These are phyloP conservation scores for Drosophila bunnanda DNA, from an alignment of 2,888 invertebrate genomes.

Conservation along the genomic window DNA sequence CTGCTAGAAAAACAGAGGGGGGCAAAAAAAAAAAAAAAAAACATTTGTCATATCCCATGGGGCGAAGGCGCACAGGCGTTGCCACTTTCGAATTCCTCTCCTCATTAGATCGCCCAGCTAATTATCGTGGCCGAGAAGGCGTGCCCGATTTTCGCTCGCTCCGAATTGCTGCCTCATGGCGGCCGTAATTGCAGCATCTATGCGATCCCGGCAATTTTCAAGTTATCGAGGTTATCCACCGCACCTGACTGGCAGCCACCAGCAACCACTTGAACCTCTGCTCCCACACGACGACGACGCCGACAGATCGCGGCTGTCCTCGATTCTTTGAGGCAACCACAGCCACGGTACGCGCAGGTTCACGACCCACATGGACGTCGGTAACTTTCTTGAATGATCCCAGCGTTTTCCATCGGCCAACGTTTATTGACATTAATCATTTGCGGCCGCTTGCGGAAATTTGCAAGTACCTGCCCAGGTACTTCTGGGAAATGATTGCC, in stretches of 20 bases:
- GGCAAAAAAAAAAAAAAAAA: constrained; percentile 12
- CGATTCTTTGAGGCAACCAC: constrained; percentile 50
- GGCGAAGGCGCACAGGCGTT: constrained; percentile 33
- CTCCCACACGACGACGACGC: constrained; percentile 67
- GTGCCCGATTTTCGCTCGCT: constrained; percentile 45
- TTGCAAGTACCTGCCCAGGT: constrained; percentile 60
- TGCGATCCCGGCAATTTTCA: constrained; percentile 42
- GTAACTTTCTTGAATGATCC: constrained; percentile 47
- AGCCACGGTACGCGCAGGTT: constrained; percentile 56
- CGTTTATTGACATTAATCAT: constrained; percentile 79
- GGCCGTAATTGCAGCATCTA: constrained; percentile 47
- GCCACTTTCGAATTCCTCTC: constrained; percentile 50
- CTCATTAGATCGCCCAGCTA: constrained; percentile 59
- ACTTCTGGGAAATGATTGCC: constrained; percentile 47
- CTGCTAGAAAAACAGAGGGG: constrained; percentile 3
- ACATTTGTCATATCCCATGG: constrained; percentile 60
- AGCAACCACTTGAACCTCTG: constrained; percentile 64
- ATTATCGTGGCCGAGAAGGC: constrained; percentile 51
- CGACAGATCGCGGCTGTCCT: constrained; percentile 64
- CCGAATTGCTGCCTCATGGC: constrained; percentile 51
- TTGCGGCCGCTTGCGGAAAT: constrained; percentile 72
- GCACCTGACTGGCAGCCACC: constrained; percentile 40
- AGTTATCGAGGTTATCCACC: constrained; percentile 52
- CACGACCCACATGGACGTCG: constrained; percentile 66
- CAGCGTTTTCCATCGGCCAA: constrained; percentile 45